Percentiles rank a stretch among this genome's conserved stretches.
phyloP scores from a whole-genome alignment of 1,140 invertebrate species.

The Rhyacophila brunnea region DNA sequence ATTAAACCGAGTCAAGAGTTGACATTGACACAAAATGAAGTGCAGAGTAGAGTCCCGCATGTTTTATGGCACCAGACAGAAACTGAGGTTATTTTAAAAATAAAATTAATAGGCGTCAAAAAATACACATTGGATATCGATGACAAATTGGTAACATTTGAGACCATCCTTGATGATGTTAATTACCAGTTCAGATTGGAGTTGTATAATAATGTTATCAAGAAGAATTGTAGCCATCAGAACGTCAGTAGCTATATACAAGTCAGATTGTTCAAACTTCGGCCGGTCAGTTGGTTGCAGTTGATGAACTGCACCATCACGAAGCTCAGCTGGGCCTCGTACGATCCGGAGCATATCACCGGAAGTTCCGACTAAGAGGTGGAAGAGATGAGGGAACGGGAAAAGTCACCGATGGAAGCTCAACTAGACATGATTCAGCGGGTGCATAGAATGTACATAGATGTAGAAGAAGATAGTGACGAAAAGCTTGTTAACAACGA shows the following conservation, averaged over 20 bases:
- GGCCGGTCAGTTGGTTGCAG: too few relatives aligned
- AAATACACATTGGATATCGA: conserved; percentile 8
- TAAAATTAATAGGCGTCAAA: conserved; percentile 8
- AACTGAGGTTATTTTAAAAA: conserved; percentile 11
- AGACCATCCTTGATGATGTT: background rate
- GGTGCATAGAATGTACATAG: too few relatives aligned
- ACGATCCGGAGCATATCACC: too few relatives aligned
- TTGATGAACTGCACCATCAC: too few relatives aligned
- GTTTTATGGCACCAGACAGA: conserved; percentile 16
- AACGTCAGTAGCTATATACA: conserved; percentile 4
- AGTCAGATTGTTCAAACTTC: conserved; percentile 4
- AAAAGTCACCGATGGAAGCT: too few relatives aligned
- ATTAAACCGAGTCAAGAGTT: background rate
- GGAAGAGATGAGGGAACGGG: too few relatives aligned
- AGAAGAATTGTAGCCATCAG: background rate
- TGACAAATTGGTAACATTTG: conserved; percentile 3
- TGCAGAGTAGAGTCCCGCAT: background rate
- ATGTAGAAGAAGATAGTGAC: too few relatives aligned
- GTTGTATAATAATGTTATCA: background rate
- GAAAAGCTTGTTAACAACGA: too few relatives aligned
- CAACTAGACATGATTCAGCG: too few relatives aligned
- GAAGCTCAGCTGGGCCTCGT: too few relatives aligned
- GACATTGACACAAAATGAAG: background rate
- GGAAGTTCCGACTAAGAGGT: too few relatives aligned
- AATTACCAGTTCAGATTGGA: conserved; percentile 1